phyloP scores from a whole-genome alignment of 2,888 invertebrate species.

The Emesis furor region DNA sequence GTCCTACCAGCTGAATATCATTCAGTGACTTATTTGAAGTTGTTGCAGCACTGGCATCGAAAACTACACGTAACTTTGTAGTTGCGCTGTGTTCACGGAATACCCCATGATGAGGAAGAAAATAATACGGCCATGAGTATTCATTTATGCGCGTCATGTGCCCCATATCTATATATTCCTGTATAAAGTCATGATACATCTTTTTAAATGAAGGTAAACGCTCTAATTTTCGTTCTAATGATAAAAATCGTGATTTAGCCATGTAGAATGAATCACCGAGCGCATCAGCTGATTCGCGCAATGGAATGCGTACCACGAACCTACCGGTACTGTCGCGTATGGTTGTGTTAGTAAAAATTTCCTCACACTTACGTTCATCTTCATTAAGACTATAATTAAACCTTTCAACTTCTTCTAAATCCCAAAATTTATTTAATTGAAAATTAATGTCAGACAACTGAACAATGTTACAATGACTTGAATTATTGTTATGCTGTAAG shows the following conservation, averaged over 20 bases:
- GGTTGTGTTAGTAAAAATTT: slow-evolving; percentile 37
- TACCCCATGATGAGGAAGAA: no score
- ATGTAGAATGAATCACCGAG: slow-evolving; percentile 39
- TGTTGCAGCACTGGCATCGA: no score
- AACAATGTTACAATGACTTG: slow-evolving; percentile 57
- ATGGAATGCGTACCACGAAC: slow-evolving; percentile 45
- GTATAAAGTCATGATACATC: slow-evolving; percentile 46
- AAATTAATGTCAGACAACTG: slow-evolving; percentile 33
- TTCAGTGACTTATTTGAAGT: no score
- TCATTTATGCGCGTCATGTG: slow-evolving; percentile 22
- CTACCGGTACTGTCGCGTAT: slow-evolving; percentile 44
- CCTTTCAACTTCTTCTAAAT: slow-evolving; percentile 52
- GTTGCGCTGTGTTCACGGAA: no score
- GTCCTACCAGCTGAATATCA: no score
- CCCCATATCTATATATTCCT: slow-evolving; percentile 49
- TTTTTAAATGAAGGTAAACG: slow-evolving; percentile 29
- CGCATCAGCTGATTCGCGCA: slow-evolving; percentile 18
- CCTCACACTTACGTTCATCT: slow-evolving; percentile 44
- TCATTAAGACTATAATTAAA: background rate
- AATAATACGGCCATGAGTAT: no score
- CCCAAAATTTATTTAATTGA: slow-evolving; percentile 67
- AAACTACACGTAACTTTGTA: no score
- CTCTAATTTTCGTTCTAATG: slow-evolving; percentile 43
- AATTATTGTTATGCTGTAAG: background rate
- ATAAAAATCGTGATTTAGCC: slow-evolving; percentile 31